Evolutionary conservation across 2,113 vertebrate genomes (phyloP), one percentile per base, ranked within the genome.

Genomic region (Marcusenius ussheri): DNA sequence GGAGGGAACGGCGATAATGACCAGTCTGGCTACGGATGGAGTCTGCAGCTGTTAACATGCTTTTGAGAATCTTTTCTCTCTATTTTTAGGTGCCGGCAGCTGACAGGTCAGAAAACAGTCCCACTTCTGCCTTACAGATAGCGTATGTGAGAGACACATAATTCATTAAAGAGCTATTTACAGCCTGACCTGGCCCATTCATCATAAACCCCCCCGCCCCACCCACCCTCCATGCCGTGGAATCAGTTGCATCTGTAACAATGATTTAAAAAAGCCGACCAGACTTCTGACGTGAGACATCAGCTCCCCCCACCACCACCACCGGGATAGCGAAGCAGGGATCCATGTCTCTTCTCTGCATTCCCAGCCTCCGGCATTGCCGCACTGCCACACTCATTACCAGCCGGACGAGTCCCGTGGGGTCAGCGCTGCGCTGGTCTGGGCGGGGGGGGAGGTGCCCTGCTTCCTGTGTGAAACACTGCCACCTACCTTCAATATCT

Each of bases 401-500:
- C 62, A 39, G 31, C 85, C 27, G 27, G 85, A 15, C 50, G 15
- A 19, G 49, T 53, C 85, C 85, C 83, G 11, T 24, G 83, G 83
- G 83, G 45, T n/a, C 83, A 45, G 39, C 1, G 9, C 21, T 21
- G 19, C 19, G 9, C 80, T n/a, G 80, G 2, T 13, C 45, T 49
- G 11, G 27, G 84, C n/a, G 0, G 50, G 15, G 51, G 17, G 17
- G 51, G 15, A 0, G 51, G 17, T 53, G 17, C 17, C 7, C 27
- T 3, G 51, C 46, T 42, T 87, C 2, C n/a, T 1, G 1, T 70
- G n/a, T 90, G 46, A 70, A 90, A 90, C 17, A 19, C 89, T 90
- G 83, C 89, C 84, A 90, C 89, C 89, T 90, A 74, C n/a, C 19
- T 19, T 46, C 89, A 13, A 21, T 9, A 21, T 11, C 51, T 98